phyloP scores from a whole-genome alignment of 2,797 vertebrate species.

The Staurois parvus region DNA sequence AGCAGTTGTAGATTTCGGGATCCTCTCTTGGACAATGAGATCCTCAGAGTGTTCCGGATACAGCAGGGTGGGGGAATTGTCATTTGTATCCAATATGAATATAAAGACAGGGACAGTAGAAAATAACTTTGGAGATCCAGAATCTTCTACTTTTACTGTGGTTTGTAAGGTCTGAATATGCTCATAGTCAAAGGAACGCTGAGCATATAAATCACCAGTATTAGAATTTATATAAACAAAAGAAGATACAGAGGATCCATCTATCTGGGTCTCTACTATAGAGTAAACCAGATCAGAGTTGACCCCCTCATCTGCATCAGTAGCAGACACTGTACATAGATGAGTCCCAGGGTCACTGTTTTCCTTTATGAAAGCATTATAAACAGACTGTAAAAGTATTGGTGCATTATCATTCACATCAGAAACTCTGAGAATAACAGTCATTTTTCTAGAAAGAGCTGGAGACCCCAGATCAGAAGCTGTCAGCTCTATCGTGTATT shows the following conservation, averaged over 20 bases:
- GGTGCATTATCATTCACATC: constrained; percentile 76
- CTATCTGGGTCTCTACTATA: constrained; percentile 66
- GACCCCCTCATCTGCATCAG: constrained; percentile 67
- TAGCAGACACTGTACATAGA: constrained; percentile 69
- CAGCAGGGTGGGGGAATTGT: constrained; percentile 74
- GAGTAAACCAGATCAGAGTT: constrained; percentile 72
- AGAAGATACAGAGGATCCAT: constrained; percentile 56
- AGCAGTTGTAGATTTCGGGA: constrained; percentile 80
- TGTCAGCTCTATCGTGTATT: constrained; percentile 74
- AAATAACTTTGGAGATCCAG: constrained; percentile 70
- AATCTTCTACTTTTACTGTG: constrained; percentile 69
- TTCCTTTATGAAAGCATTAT: constrained; percentile 73
- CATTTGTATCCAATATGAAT: constrained; percentile 77
- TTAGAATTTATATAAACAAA: constrained; percentile 74
- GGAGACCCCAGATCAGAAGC: constrained; percentile 72
- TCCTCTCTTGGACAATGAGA: constrained; percentile 78
- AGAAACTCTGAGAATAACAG: constrained; percentile 65
- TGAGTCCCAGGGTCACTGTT: constrained; percentile 74
- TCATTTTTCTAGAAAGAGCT: constrained; percentile 68
- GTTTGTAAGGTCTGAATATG: constrained; percentile 67
- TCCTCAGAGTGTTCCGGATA: constrained; percentile 79
- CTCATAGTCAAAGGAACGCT: constrained; percentile 71
- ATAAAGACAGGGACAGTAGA: constrained; percentile 72
- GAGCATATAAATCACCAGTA: constrained; percentile 68
- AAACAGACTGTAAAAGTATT: constrained; percentile 69